Percentiles rank a stretch among this genome's conserved stretches.
Conservation (phyloP, 2,113 vertebrate genomes). For the Paralichthys olivaceus region DNA sequence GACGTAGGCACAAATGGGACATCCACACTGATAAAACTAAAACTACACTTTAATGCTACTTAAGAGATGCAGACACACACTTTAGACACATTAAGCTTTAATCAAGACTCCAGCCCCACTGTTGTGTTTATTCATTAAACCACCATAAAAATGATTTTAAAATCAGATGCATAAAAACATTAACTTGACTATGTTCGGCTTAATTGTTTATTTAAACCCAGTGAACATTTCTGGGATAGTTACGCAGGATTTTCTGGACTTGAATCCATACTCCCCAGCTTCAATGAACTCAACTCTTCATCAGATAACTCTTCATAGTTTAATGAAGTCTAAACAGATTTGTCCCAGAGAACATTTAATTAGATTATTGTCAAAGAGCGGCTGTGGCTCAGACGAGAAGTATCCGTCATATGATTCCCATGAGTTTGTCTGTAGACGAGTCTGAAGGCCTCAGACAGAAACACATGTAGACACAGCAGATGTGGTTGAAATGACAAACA, state of each 20-base stretch:
- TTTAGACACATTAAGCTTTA: background rate
- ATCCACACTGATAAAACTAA: too few relatives aligned
- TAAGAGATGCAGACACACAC: background rate
- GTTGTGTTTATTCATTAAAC: background rate
- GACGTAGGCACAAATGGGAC: background rate
- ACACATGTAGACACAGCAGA: background rate
- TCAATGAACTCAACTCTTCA: background rate
- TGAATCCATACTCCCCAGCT: background rate
- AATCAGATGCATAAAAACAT: background rate
- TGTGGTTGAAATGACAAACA: background rate
- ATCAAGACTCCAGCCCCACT: background rate
- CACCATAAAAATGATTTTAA: background rate
- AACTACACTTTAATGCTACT: constrained; percentile 34
- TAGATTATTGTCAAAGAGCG: background rate
- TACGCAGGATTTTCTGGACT: background rate
- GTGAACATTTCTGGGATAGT: background rate
- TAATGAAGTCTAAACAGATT: constrained; percentile 2
- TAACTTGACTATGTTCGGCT: background rate
- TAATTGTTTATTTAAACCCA: background rate
- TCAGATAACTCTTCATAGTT: background rate
- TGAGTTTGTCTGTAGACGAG: background rate
- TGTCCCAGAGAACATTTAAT: background rate
- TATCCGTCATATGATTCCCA: background rate
- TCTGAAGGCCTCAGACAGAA: background rate
- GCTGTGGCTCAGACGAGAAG: background rate